Evolutionary conservation across 1,140 invertebrate species (phyloP), one percentile per base, ranked within the genome.

Genomic region (Trachymyrmex cornetzi): DNA sequence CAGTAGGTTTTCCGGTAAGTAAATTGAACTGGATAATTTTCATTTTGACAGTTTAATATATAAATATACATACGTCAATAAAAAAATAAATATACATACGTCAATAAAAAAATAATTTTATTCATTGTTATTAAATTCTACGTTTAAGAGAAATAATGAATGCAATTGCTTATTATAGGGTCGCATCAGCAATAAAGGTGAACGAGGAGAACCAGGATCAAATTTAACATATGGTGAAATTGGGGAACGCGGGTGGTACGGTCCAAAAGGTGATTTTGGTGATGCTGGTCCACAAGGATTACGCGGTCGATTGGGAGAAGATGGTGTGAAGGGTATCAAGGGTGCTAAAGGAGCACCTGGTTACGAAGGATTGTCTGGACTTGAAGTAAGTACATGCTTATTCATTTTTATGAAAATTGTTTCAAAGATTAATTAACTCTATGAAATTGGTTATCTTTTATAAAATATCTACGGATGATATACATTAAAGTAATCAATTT

Each of bases 291-390:
- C 92, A 16, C 71, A 16, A 59, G 96, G 96, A 44, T 88, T 80
- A 0, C 89, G 92, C 79, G 96, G 96, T 38, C 92, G 92, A 90
- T 53, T 92, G 22, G 96, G 96, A 44, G 55, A 85, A 7, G 92
- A 93, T 74, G 97, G 97, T 5, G 7, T 89, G 0, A 94, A 94
- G 77, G 97, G 97, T 64, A 3, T 91, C 1, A 96, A 94, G 87
- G 97, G 97, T 69, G 90, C 93, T 14, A 95, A 91, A 86, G 97
- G 97, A 74, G 92, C 93, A 2, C 93, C 93, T 24, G 95, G 95
- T 57, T 93, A 90, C 30, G 87, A 84, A 2, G 95, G 95, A 55
- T 66, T 92, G 0, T 64, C 91, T 55, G 95, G 95, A 27, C 89
- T 93, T 80, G 88, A 93, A 87, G 94, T 95, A 77, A 88, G 24